These are phyloP conservation scores for Caprella mutica DNA, from an alignment of 2,888 invertebrate species.

Conservation along the genomic window DNA sequence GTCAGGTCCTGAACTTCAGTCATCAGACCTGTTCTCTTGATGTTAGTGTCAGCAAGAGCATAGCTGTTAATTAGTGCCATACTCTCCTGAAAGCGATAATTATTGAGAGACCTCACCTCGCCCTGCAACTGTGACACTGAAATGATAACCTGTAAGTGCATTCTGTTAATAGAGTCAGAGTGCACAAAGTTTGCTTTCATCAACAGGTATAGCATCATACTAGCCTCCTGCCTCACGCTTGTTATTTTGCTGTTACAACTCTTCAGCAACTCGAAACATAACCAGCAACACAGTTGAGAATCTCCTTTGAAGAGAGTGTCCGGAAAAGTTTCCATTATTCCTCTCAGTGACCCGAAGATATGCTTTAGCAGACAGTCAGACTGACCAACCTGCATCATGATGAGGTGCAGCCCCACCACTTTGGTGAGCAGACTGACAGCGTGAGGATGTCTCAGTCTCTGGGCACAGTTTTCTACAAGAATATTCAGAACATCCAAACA, in stretches of 20 bases:
- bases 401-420: slow-evolving; percentile 56
- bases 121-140: slow-evolving; percentile 89
- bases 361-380: slow-evolving; percentile 82
- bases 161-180: slow-evolving; percentile 70
- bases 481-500: slow-evolving; percentile 75
- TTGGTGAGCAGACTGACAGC: slow-evolving; percentile 67
- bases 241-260: slow-evolving; percentile 77
- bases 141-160: slow-evolving; percentile 87
- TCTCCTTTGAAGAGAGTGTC: slow-evolving; percentile 71
- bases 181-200: slow-evolving; percentile 93
- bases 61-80: slow-evolving; percentile 84
- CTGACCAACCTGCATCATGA: slow-evolving; percentile 76
- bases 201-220: slow-evolving; percentile 76
- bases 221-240: slow-evolving; percentile 76
- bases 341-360: slow-evolving; percentile 78
- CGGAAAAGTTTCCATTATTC: slow-evolving; percentile 83
- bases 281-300: slow-evolving; percentile 63
- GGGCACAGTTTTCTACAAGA: slow-evolving; percentile 65
- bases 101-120: slow-evolving; percentile 77
- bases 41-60: slow-evolving; percentile 81
- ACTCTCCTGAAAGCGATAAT: slow-evolving; percentile 88
- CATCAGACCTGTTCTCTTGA: slow-evolving; percentile 82
- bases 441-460: slow-evolving; percentile 49
- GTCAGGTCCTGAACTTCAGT: slow-evolving; percentile 86
- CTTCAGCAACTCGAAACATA: slow-evolving; percentile 65